Conservation (phyloP, 2,797 vertebrate genomes). For the Pogonophryne albipinna region DNA sequence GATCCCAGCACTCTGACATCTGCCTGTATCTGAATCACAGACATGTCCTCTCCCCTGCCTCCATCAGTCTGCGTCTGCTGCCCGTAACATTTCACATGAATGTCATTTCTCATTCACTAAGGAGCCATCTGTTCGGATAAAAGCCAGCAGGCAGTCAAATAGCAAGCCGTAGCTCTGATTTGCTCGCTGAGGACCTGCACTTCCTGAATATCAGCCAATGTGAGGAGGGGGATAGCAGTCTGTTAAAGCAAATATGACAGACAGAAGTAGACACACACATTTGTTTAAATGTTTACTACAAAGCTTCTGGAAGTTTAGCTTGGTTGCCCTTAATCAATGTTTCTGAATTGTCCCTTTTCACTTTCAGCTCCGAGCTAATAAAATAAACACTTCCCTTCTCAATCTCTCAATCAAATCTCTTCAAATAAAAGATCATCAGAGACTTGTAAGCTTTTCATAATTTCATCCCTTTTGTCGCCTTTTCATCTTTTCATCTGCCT, state of each 20-base stretch:
- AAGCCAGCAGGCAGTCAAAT: slow-evolving; percentile 60
- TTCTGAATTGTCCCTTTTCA: slow-evolving; percentile 9
- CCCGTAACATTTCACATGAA: slow-evolving; percentile 66
- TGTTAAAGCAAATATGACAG: background rate
- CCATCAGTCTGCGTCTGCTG: slow-evolving; percentile 56
- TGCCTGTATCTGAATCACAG: slow-evolving; percentile 64
- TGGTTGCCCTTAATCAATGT: slow-evolving; percentile 26
- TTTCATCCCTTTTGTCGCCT: slow-evolving; percentile 24
- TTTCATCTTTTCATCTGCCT: slow-evolving; percentile 18
- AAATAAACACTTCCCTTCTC: slow-evolving; percentile 51
- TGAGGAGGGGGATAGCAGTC: background rate
- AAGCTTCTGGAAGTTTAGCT: background rate
- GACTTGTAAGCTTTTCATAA: slow-evolving; percentile 7
- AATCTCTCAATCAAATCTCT: slow-evolving; percentile 49
- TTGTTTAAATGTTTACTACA: background rate
- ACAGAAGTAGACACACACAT: background rate
- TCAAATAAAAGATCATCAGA: slow-evolving; percentile 25
- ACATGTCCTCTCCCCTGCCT: slow-evolving; percentile 34
- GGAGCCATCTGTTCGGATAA: slow-evolving; percentile 72
- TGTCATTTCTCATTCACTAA: slow-evolving; percentile 74
- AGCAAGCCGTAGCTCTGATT: slow-evolving; percentile 46
- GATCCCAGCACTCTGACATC: slow-evolving; percentile 52
- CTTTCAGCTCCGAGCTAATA: slow-evolving; percentile 16
- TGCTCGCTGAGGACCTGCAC: slow-evolving; percentile 21
- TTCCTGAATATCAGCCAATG: slow-evolving; percentile 56